phyloP scores from a whole-genome alignment of 2,888 invertebrate species.

The Pheosia tremula region DNA sequence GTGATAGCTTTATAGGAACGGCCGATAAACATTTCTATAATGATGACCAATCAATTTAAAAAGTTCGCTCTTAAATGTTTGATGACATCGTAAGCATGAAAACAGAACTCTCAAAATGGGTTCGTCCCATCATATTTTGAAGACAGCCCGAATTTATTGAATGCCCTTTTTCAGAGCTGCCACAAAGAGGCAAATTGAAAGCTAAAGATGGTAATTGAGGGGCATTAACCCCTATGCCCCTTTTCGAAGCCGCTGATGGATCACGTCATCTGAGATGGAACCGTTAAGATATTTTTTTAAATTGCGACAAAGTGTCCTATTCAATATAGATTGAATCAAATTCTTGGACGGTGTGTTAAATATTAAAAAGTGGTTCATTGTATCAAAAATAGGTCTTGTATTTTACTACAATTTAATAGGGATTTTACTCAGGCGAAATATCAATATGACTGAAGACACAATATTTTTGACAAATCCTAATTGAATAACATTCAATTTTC shows the following conservation, averaged over 20 bases:
- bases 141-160: constrained; percentile 58
- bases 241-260: constrained; percentile 73
- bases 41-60: background rate
- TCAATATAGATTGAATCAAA: constrained; percentile 17
- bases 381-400: too few relatives aligned
- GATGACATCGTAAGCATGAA: constrained; percentile 15
- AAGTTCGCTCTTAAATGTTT: background rate
- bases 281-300: constrained; percentile 58
- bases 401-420: too few relatives aligned
- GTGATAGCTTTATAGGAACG: too few relatives aligned
- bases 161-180: constrained; percentile 64
- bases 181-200: constrained; percentile 81
- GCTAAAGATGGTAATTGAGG: constrained; percentile 82
- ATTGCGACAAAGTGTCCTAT: constrained; percentile 28
- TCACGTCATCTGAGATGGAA: constrained; percentile 69
- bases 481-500: background rate
- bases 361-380: too few relatives aligned
- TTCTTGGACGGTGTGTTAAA: background rate
- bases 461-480: background rate
- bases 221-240: constrained; percentile 76
- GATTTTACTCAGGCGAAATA: too few relatives aligned
- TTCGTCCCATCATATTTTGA: constrained; percentile 36
- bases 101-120: constrained; percentile 15
- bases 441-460: too few relatives aligned
- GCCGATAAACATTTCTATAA: too few relatives aligned